Evolutionary conservation across 1,140 invertebrate species (phyloP).

Genomic region (Cheumatopsyche charites): DNA sequence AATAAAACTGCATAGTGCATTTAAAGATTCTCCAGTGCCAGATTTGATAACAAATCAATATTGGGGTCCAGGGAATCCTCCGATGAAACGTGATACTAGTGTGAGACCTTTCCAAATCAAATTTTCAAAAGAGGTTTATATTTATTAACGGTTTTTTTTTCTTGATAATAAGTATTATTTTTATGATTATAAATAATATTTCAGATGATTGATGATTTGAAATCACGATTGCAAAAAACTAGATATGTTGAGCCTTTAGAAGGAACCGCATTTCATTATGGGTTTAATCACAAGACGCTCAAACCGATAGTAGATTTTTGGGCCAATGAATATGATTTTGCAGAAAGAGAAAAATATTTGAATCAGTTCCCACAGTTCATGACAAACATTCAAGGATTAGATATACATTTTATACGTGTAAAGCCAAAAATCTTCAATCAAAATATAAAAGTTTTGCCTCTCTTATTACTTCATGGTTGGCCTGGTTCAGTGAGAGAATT

Average conservation of each 20-base stretch:
- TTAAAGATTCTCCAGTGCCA: slow-evolving; percentile 15
- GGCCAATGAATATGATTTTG: slow-evolving; percentile 75
- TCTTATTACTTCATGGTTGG: slow-evolving; percentile 82
- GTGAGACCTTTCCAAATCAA: slow-evolving; percentile 31
- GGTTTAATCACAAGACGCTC: slow-evolving; percentile 65
- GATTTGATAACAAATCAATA: slow-evolving; percentile 27
- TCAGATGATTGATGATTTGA: slow-evolving; percentile 71
- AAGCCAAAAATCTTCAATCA: slow-evolving; percentile 52
- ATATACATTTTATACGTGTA: slow-evolving; percentile 58
- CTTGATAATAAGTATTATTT: neutral
- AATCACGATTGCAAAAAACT: slow-evolving; percentile 64
- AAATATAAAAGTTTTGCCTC: slow-evolving; percentile 60
- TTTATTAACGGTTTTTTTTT: neutral
- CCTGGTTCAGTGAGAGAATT: slow-evolving; percentile 82
- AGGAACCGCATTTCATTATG: slow-evolving; percentile 64
- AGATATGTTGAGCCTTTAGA: slow-evolving; percentile 68
- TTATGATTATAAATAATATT: slow-evolving; percentile 12
- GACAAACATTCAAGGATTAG: slow-evolving; percentile 70
- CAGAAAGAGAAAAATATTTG: slow-evolving; percentile 68
- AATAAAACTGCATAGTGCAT: neutral
- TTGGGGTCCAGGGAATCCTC: slow-evolving; percentile 25
- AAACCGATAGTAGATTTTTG: slow-evolving; percentile 72
- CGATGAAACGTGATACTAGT: slow-evolving; percentile 3
- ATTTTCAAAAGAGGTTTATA: slow-evolving; percentile 28
- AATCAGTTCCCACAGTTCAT: slow-evolving; percentile 77